A percentile compares a stretch with the other conserved stretches of the same genome.
phyloP scores from a whole-genome alignment of 2,797 vertebrate genomes.

The Synanceia verrucosa region DNA sequence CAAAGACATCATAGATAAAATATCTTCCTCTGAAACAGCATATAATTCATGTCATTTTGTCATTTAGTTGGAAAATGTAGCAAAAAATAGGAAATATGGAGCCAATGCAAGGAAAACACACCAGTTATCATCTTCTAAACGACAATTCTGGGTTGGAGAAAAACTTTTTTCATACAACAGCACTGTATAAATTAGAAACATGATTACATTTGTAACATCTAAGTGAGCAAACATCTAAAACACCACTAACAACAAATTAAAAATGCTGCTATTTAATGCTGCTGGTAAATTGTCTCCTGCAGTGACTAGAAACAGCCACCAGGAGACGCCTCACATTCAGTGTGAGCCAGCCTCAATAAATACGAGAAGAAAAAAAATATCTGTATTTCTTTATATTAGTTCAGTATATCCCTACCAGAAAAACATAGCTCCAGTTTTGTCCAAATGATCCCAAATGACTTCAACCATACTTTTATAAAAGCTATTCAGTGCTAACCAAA shows the following conservation, averaged over 20 bases:
- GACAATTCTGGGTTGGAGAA: not conserved
- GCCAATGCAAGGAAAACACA: not conserved
- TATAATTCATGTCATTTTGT: constrained; percentile 25
- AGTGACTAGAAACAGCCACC: constrained; percentile 33
- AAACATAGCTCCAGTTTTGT: too few species aligned
- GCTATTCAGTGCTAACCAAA: too few species aligned
- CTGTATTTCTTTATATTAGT: not conserved
- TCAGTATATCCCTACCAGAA: not conserved
- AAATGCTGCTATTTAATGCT: not conserved
- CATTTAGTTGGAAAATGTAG: constrained; percentile 19
- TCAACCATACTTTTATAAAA: too few species aligned
- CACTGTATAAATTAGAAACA: not conserved
- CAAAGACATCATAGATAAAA: not conserved
- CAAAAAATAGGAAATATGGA: not conserved
- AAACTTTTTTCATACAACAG: not conserved
- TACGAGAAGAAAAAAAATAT: not conserved
- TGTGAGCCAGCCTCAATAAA: not conserved
- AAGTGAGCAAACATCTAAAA: not conserved
- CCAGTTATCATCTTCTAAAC: not conserved
- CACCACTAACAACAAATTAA: not conserved
- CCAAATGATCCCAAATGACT: too few species aligned
- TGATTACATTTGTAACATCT: constrained; percentile 1
- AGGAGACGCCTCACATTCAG: constrained; percentile 59
- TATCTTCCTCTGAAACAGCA: not conserved
- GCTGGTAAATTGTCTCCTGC: not conserved